Evolutionary conservation across 1,140 invertebrate species (phyloP).

Genomic region (Aleiodes sp.): DNA sequence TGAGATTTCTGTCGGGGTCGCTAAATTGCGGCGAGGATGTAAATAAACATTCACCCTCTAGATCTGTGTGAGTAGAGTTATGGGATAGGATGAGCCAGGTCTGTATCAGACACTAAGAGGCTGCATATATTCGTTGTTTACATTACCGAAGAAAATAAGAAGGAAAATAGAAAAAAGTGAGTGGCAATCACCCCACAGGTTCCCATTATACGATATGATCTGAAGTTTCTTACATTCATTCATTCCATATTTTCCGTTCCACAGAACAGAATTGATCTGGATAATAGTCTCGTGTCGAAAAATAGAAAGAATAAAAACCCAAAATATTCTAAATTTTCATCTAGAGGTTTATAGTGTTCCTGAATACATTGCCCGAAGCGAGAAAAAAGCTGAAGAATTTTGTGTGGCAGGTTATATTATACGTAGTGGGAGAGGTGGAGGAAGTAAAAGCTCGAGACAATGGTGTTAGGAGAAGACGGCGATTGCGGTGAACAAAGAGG

Average conservation of each 20-base stretch:
- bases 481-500: not conserved
- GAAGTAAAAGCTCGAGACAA: not conserved
- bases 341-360: too few relatives aligned
- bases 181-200: not conserved
- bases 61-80: not conserved
- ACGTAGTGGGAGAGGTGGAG: not conserved
- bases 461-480: constrained; percentile 1
- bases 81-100: not conserved
- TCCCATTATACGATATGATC: constrained; percentile 3
- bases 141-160: not conserved
- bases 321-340: too few relatives aligned
- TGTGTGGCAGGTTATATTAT: not conserved
- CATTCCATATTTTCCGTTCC: too few relatives aligned
- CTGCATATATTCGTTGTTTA: not conserved
- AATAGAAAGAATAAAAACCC: too few relatives aligned
- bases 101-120: not conserved
- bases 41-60: too few relatives aligned
- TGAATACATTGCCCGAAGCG: constrained; percentile 6
- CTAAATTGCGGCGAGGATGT: too few relatives aligned
- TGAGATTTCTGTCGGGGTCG: too few relatives aligned
- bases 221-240: too few relatives aligned
- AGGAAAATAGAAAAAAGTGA: not conserved
- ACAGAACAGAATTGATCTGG: too few relatives aligned
- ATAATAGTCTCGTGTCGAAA: too few relatives aligned
- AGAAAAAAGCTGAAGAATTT: constrained; percentile 8